These are phyloP conservation scores for Aphidius colemani DNA, from an alignment of 2,888 invertebrate genomes.

Conservation along the genomic window DNA sequence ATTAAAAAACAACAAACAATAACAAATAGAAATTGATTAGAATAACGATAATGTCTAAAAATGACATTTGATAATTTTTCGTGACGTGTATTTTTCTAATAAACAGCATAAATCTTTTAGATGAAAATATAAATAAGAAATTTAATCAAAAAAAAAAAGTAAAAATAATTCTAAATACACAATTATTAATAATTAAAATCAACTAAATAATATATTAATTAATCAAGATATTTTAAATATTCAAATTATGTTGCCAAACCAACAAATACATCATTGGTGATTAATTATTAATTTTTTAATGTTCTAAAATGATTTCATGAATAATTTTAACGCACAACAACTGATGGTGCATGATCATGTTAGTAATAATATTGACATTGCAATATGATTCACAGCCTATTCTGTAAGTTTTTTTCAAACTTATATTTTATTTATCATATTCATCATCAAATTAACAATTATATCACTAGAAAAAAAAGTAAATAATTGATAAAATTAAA, in stretches of 20 bases:
- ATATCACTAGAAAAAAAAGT: constrained; percentile 33
- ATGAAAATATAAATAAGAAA: constrained; percentile 9
- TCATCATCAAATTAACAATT: constrained; percentile 21
- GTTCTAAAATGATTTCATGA: neutral
- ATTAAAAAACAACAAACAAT: constrained; percentile 25
- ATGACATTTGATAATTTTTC: constrained; percentile 53
- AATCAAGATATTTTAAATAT: constrained; percentile 25
- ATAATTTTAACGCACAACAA: constrained; percentile 31
- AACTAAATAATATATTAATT: constrained; percentile 24
- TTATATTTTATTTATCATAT: constrained; percentile 20
- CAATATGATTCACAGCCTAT: constrained; percentile 53
- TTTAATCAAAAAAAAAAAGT: neutral
- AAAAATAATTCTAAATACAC: constrained; percentile 5
- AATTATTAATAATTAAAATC: constrained; percentile 11
- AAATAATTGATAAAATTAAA: constrained; percentile 26
- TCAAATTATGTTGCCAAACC: constrained; percentile 17
- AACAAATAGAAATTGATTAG: too few relatives aligned
- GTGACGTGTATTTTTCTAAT: constrained; percentile 57
- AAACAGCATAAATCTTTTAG: constrained; percentile 53
- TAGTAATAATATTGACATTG: constrained; percentile 21
- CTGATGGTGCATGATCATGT: constrained; percentile 33
- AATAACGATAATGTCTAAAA: constrained; percentile 34
- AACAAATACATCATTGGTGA: constrained; percentile 6
- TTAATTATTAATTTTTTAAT: constrained; percentile 15
- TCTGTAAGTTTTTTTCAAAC: constrained; percentile 48